Evolutionary conservation across 64 coral and sea anemone genomes (phyloP), one percentile per base, ranked within the genome.

Genomic region (Anthopleura sola): DNA sequence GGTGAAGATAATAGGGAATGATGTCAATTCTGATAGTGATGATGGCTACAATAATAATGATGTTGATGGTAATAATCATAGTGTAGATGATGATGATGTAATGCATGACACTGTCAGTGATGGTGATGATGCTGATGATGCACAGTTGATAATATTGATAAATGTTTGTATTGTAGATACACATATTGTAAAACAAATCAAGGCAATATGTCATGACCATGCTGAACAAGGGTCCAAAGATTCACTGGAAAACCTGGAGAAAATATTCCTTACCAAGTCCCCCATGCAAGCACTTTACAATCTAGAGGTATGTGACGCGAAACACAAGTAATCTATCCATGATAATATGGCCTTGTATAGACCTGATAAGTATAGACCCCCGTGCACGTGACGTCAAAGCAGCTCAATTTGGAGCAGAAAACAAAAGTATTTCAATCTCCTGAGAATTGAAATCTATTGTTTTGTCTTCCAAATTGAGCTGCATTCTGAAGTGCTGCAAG

Each of bases 211-310:
- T 82, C 66, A 80, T 34, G 85, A 94, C 40, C 88, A 86, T 86
- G 84, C 97, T 31, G 97, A 99, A 46, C 81, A 88, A 80, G 84
- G 87, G 24, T 55, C 92, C 6, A 88, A 78, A 28, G 82, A 51
- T 16, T 55, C 87, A 47, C 81, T 87, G 51, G 51, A 48, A 38
- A 80, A 75, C 37, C 77, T 95, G 31, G 93, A 99, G 78, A 79
- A 86, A 37, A 56, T 91, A 56, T 99, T 99, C 54, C 91, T 92
- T n/a, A 89, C 88, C 16, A 11, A 86, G 51, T 99, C 97, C 85
- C 69, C 97, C 36, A 92, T 92, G 26, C 90, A 99, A 81, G 85
- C 88, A 55, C 81, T 99, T 26, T 99, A 99, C 68, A 99, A 94
- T 56, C 87, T 99, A 82, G 93, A 99, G 97, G 97, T 99, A 68